A percentile compares a stretch with the other conserved stretches of the same genome.
Evolutionary conservation across 2,113 vertebrate species (phyloP).

Genomic region (Heliornis fulica): DNA sequence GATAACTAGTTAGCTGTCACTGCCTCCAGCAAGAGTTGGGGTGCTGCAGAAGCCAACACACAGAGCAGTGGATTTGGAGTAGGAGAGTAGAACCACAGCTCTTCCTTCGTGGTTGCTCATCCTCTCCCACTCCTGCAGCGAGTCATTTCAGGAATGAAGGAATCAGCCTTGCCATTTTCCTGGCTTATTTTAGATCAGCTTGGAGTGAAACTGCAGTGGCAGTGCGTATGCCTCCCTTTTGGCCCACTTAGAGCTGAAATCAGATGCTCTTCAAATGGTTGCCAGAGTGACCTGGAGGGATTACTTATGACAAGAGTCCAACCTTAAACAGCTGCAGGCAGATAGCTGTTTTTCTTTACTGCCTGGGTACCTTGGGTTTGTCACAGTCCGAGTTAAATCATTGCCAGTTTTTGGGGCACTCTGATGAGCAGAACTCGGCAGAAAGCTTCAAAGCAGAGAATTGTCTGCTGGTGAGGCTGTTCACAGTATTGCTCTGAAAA

Average conservation of each 20-base stretch:
- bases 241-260: conserved; percentile 15
- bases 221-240: background rate
- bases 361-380: background rate
- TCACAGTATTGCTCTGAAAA: background rate
- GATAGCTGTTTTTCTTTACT: background rate
- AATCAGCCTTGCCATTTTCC: background rate
- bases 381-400: background rate
- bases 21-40: background rate
- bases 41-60: background rate
- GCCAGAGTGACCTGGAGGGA: background rate
- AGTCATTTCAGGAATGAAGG: background rate
- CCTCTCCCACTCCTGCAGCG: conserved; percentile 26
- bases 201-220: background rate
- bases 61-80: background rate
- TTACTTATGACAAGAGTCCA: background rate
- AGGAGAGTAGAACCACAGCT: background rate
- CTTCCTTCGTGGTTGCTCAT: conserved; percentile 27
- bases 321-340: background rate
- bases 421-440: background rate
- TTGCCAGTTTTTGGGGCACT: background rate
- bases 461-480: background rate
- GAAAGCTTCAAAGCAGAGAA: background rate
- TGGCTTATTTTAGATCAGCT: conserved; percentile 21
- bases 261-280: background rate
- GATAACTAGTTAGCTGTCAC: background rate